phyloP scores from a whole-genome alignment of 2,888 invertebrate genomes.

The Thymelicus acteon region DNA sequence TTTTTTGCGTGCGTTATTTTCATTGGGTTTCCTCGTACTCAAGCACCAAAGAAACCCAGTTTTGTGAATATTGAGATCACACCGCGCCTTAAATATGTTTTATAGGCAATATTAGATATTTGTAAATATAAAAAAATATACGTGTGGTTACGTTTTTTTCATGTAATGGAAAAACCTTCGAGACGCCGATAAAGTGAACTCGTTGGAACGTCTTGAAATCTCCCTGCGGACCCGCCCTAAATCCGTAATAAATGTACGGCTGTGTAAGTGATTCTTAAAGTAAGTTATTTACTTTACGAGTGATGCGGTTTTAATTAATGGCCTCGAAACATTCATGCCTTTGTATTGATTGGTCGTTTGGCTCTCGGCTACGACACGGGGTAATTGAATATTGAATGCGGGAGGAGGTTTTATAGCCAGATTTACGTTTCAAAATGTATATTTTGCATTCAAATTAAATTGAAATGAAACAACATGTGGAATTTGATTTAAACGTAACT shows the following conservation, averaged over 20 bases:
- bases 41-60: no score
- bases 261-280: constrained; percentile 37
- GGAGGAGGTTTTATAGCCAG: constrained; percentile 20
- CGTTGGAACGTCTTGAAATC: background rate
- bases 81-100: no score
- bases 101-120: no score
- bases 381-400: constrained; percentile 37
- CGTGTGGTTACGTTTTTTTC: no score
- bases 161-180: no score
- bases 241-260: constrained; percentile 32
- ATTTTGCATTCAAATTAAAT: constrained; percentile 15
- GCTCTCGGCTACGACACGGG: constrained; percentile 26
- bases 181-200: no score
- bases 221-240: constrained; percentile 6
- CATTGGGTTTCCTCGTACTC: no score
- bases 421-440: constrained; percentile 26
- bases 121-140: no score
- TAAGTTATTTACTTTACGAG: constrained; percentile 37
- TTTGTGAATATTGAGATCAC: no score
- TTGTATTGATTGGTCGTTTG: constrained; percentile 33
- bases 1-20: no score
- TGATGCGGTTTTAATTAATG: constrained; percentile 37
- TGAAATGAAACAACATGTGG: background rate
- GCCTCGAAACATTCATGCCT: constrained; percentile 19
- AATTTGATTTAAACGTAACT: background rate